phyloP scores from a whole-genome alignment of 2,888 invertebrate genomes.

The Agrotis puta region DNA sequence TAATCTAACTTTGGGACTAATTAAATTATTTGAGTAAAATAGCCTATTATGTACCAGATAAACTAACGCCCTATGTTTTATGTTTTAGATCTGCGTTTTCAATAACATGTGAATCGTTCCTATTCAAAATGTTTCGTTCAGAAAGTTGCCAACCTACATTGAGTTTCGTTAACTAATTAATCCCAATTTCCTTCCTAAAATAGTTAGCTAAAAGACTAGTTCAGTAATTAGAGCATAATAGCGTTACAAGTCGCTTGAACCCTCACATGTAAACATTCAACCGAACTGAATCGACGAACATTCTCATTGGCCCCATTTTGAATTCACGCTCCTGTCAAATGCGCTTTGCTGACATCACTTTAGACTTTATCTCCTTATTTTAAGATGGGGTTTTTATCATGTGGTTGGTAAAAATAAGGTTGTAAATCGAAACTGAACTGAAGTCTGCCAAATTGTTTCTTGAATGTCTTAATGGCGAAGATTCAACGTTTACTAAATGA shows the following conservation, averaged over 20 bases:
- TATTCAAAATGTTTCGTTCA: not conserved
- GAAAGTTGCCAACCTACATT: not conserved
- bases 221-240: conserved; percentile 52
- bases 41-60: no score
- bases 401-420: conserved; percentile 24
- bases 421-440: conserved; percentile 57
- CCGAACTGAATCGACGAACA: conserved; percentile 62
- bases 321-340: conserved; percentile 13
- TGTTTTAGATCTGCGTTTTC: not conserved
- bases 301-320: conserved; percentile 65
- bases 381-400: conserved; percentile 1
- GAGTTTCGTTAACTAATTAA: conserved; percentile 7
- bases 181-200: conserved; percentile 23
- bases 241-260: conserved; percentile 42
- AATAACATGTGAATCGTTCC: not conserved
- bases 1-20: no score
- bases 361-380: conserved; percentile 6
- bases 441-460: conserved; percentile 76
- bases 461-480: conserved; percentile 74
- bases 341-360: conserved; percentile 17
- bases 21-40: no score
- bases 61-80: no score
- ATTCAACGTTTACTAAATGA: conserved; percentile 72
- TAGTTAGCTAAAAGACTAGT: conserved; percentile 40
- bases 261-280: conserved; percentile 62